phyloP scores from a whole-genome alignment of 2,113 vertebrate species.

The Bucco capensis region DNA sequence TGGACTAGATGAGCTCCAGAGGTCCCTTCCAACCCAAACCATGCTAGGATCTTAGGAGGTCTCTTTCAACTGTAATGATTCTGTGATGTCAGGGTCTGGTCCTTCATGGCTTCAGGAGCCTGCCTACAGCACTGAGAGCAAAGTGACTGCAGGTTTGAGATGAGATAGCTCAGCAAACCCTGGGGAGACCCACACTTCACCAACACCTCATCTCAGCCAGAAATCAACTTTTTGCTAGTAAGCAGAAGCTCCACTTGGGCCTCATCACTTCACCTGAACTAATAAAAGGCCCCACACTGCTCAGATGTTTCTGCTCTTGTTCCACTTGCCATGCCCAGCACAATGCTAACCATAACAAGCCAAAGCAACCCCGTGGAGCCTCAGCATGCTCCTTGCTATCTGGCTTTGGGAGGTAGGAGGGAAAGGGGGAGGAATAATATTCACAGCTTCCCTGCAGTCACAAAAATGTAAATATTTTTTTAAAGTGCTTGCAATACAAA shows the following conservation, averaged over 20 bases:
- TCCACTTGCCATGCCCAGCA: conserved; percentile 37
- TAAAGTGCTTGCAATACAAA: conserved; percentile 71
- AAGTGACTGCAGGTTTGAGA: neutral
- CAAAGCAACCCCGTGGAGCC: neutral
- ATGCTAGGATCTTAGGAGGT: too few species aligned
- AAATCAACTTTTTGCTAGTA: neutral
- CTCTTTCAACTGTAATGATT: too few species aligned
- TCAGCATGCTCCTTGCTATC: neutral
- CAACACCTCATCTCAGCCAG: neutral
- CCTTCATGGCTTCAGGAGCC: neutral
- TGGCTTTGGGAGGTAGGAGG: neutral
- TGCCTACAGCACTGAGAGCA: neutral
- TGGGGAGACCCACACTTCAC: neutral
- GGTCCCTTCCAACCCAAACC: too few species aligned
- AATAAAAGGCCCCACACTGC: too few species aligned
- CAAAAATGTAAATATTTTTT: conserved; percentile 69
- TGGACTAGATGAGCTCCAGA: too few species aligned
- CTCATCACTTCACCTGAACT: neutral
- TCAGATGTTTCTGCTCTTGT: conserved; percentile 63
- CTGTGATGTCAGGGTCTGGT: neutral
- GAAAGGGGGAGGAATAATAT: conserved; percentile 39
- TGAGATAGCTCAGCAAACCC: neutral
- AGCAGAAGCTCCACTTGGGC: conserved; percentile 4
- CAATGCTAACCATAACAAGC: conserved; percentile 53
- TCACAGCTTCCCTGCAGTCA: conserved; percentile 51